phyloP scores from a whole-genome alignment of 2,797 vertebrate genomes.

The Myotis pilosus region DNA sequence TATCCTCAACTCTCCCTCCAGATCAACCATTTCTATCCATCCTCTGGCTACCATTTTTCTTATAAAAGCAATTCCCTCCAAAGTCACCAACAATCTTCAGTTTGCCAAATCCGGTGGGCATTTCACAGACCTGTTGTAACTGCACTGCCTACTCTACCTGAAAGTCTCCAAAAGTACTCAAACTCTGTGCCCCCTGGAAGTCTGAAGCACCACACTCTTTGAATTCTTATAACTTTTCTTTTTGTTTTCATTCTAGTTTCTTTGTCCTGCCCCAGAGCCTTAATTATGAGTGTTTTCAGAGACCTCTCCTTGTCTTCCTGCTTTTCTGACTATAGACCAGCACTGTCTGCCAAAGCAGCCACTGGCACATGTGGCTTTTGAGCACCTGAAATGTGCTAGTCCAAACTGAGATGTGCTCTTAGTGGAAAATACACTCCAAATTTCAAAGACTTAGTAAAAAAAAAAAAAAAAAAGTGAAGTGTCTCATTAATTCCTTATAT shows the following conservation, averaged over 20 bases:
- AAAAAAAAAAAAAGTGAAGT: neutral
- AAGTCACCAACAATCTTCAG: neutral
- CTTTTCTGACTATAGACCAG: neutral
- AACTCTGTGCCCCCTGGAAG: neutral
- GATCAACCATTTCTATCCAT: neutral
- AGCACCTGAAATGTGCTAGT: neutral
- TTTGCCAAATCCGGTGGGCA: neutral
- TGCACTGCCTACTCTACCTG: neutral
- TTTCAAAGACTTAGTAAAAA: neutral
- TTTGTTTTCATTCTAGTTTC: neutral
- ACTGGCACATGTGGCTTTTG: neutral
- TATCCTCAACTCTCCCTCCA: neutral
- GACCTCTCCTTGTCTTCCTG: neutral
- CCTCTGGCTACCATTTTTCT: neutral
- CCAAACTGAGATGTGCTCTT: neutral
- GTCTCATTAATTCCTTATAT: neutral
- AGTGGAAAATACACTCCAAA: neutral
- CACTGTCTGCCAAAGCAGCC: neutral
- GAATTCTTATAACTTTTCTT: neutral
- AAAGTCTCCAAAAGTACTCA: neutral
- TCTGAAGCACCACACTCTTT: neutral
- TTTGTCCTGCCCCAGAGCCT: neutral
- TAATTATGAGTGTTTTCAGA: neutral
- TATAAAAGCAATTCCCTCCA: neutral
- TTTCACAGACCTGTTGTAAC: neutral